A percentile compares a stretch with the other conserved stretches of the same genome.
Evolutionary conservation across 1,140 invertebrate species (phyloP).

Genomic region (Drosophila lowei): DNA sequence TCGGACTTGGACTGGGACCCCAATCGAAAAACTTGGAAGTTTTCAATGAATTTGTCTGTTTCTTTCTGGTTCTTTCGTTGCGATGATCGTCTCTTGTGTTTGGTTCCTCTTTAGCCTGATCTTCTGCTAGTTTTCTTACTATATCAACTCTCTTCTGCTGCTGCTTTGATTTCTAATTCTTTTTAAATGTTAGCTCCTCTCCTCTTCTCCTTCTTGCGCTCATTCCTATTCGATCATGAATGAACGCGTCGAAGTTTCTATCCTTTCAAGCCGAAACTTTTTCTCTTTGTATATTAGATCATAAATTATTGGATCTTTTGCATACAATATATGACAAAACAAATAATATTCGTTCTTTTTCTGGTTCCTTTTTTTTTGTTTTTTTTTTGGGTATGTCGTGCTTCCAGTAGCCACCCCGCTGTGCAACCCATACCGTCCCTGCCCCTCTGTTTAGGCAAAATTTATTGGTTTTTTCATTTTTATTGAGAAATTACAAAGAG

Average conservation of each 20-base stretch:
- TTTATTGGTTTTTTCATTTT: constrained; percentile 49
- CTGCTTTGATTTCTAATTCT: no score
- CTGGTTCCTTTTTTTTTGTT: constrained; percentile 21
- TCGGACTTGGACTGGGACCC: neutral
- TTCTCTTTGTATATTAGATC: constrained; percentile 59
- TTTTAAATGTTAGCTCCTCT: no score
- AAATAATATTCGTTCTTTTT: constrained; percentile 41
- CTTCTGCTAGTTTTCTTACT: neutral
- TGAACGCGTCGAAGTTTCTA: constrained; percentile 55
- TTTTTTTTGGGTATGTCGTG: constrained; percentile 44
- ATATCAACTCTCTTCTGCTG: constrained; percentile 9
- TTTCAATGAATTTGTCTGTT: constrained; percentile 64
- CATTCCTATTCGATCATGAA: constrained; percentile 40
- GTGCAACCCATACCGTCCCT: constrained; percentile 30
- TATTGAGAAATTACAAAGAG: constrained; percentile 50
- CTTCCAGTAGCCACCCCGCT: constrained; percentile 62
- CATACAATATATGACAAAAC: constrained; percentile 75
- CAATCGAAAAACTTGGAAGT: constrained; percentile 32
- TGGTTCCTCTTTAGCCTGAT: constrained; percentile 1
- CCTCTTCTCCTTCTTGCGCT: neutral
- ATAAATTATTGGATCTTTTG: constrained; percentile 68
- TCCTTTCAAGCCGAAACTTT: constrained; percentile 46
- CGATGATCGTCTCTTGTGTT: neutral
- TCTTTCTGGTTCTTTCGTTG: constrained; percentile 7
- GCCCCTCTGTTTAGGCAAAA: constrained; percentile 53